A percentile compares a stretch with the other conserved stretches of the same genome.
Evolutionary conservation across 2,797 vertebrate species (phyloP).

Genomic region (Platalea minor): DNA sequence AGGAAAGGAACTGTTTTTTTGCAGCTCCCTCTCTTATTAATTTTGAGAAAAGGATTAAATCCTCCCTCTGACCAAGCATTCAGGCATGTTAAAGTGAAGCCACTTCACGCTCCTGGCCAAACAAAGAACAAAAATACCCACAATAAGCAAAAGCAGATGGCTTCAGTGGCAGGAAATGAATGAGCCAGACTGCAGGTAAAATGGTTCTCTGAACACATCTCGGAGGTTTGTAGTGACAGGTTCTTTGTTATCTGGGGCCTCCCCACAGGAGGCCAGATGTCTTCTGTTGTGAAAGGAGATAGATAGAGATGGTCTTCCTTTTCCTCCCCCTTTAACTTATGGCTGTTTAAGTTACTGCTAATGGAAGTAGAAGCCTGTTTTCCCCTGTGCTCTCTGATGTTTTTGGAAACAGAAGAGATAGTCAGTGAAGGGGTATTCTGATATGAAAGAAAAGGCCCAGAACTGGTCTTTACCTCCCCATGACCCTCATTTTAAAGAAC

Average conservation of each 20-base stretch:
- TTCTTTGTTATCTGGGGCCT: slow-evolving; percentile 65
- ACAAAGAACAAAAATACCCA: slow-evolving; percentile 56
- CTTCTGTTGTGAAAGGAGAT: slow-evolving; percentile 57
- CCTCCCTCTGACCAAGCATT: slow-evolving; percentile 30
- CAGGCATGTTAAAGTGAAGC: slow-evolving; percentile 48
- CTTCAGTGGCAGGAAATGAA: slow-evolving; percentile 62
- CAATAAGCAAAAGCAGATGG: slow-evolving; percentile 65
- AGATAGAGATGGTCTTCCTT: slow-evolving; percentile 56
- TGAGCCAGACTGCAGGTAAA: slow-evolving; percentile 61
- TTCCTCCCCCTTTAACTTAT: slow-evolving; percentile 65
- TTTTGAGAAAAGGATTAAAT: slow-evolving; percentile 52
- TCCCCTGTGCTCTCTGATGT: slow-evolving; percentile 41
- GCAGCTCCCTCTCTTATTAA: slow-evolving; percentile 25
- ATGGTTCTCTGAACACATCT: slow-evolving; percentile 43
- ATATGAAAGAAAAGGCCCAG: slow-evolving; percentile 42
- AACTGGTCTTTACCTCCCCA: slow-evolving; percentile 46
- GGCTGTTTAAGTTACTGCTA: slow-evolving; percentile 67
- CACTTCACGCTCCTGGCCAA: slow-evolving; percentile 33
- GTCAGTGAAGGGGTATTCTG: background rate
- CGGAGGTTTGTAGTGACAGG: slow-evolving; percentile 40
- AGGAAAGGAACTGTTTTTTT: slow-evolving; percentile 45
- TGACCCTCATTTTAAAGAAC: slow-evolving; percentile 51
- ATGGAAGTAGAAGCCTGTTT: slow-evolving; percentile 57
- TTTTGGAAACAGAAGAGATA: slow-evolving; percentile 46
- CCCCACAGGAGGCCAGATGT: slow-evolving; percentile 49